Base-by-base conservation (phyloP, 2,888 invertebrate species). In the Serrognathus titanus region DNA sequence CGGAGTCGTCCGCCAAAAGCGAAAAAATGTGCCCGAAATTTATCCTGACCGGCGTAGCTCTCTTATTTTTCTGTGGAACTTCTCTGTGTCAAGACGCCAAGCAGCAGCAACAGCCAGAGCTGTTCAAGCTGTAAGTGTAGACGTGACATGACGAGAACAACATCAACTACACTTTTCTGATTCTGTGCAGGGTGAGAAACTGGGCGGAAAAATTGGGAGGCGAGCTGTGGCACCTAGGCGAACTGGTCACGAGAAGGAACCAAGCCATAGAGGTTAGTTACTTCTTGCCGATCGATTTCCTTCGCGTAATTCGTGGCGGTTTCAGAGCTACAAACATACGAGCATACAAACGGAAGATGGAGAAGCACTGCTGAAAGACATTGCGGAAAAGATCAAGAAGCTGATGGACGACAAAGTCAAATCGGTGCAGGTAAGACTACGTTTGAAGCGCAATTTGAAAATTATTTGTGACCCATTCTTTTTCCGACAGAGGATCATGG, bases 381-480 rank as follows among this genome's bases (percentile, higher is more conserved):
- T 94, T 81, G 87, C 90, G 8, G 86, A 88, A 63, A 90, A 92
- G 68, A 89, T 96, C 57, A 88, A 89, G 70, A 86, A 85, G 52
- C 93, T 94, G 90, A 90, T 94, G 87, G 89, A 90, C 63, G 84
- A 89, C 41, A 94, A 94, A 81, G 89, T 92, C 60, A 89, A 90
- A 65, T 93, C 94, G 8, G 91, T 95, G 35, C 85, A 86, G 80
- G 89, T 89, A 79, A 76, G 74, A 74, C 9, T 11, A 43, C 12
- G 2, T 43, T 11, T 39, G n/a, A n/a, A n/a, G n/a, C n/a, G 39
- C 2, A 16, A n/a, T 20, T 31, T 31, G 24, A 31, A 16, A 16
- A 16, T 16, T 16, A 16, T 16, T 16, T 16, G 16, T 9, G 7
- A 5, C 6, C 6, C 16, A 2, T 38, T 38, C 41, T 41, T 2